Base-by-base conservation (phyloP, 2,797 vertebrate species). In the Ctenosaura bakeri region DNA sequence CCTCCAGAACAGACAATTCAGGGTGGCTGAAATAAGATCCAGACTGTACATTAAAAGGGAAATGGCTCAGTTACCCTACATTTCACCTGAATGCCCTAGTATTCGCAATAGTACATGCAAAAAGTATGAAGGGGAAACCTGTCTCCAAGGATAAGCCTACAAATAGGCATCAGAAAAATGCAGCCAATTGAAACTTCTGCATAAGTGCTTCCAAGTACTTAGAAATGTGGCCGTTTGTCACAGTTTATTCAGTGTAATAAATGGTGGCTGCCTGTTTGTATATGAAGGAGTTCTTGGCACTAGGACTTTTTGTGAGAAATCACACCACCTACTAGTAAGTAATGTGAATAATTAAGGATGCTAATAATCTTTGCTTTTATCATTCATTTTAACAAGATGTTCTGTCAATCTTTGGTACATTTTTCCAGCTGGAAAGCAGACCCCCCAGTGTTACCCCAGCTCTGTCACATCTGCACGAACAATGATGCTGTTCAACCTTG, bases 401-500 rank as follows among this genome's bases (percentile, higher is more conserved):
- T 71, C 12, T 22, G 3, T 73, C 12, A 3, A 29, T n/a, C 4
- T 81, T 81, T 24, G 29, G 38, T 83, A 46, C 24, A 73, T 74
- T 93, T 35, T 76, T 96, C 90, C 90, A 99, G 98, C 98, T 96
- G 99, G 98, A 95, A 99, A 99, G 95, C 98, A 98, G 93, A 98
- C 98, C 0, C 99, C 98, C 0, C 97, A 98, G 91, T 99, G 98
- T 94, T 99, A 99, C 95, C 99, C 99, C 92, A 99, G 98, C 94
- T 99, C 98, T 0, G 98, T 99, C 96, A 98, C 95, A 4, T 98
- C 98, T 26, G 99, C 99, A 14, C 97, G 99, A 84, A 98, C 99
- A 22, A 99, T 98, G 98, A 99, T 99, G 99, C 97, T 99, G 0
- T 99, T 99, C 95, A 99, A 99, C 96, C 97, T 99, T 3, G 99